phyloP scores from a whole-genome alignment of 2,888 invertebrate species.

The Himalopsyche kuldschensis region DNA sequence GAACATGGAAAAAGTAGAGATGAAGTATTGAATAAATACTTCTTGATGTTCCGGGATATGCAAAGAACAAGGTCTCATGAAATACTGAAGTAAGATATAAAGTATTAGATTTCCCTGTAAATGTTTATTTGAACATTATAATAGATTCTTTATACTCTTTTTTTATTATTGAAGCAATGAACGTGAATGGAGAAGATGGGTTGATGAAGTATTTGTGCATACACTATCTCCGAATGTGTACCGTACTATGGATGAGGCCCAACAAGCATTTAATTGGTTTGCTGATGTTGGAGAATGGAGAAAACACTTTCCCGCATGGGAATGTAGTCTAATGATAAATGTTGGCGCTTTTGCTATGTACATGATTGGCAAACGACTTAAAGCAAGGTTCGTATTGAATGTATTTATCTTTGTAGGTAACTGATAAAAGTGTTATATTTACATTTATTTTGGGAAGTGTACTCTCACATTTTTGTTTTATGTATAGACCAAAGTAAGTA shows the following conservation, averaged over 20 bases:
- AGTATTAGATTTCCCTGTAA: neutral
- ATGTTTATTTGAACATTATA: neutral
- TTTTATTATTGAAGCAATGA: constrained; percentile 70
- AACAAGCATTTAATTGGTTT: constrained; percentile 94
- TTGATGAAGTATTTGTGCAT: constrained; percentile 88
- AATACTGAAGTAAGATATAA: neutral
- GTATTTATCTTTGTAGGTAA: neutral
- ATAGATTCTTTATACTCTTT: neutral
- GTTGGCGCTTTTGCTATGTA: constrained; percentile 94
- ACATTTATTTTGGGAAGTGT: no score
- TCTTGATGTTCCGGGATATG: constrained; percentile 72
- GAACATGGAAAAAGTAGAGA: constrained; percentile 67
- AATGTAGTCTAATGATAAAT: constrained; percentile 84
- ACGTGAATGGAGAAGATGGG: constrained; percentile 95
- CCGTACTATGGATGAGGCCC: constrained; percentile 78
- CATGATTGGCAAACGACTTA: constrained; percentile 84
- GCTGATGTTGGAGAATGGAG: constrained; percentile 92
- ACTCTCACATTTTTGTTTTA: no score
- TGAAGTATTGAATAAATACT: constrained; percentile 87
- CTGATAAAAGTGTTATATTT: no score
- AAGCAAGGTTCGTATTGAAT: constrained; percentile 64
- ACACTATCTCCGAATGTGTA: constrained; percentile 96
- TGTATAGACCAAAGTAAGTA: no score
- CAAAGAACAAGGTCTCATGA: constrained; percentile 56
- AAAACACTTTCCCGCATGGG: constrained; percentile 82